phyloP scores from a whole-genome alignment of 2,888 invertebrate genomes.

The Tridacna gigas region DNA sequence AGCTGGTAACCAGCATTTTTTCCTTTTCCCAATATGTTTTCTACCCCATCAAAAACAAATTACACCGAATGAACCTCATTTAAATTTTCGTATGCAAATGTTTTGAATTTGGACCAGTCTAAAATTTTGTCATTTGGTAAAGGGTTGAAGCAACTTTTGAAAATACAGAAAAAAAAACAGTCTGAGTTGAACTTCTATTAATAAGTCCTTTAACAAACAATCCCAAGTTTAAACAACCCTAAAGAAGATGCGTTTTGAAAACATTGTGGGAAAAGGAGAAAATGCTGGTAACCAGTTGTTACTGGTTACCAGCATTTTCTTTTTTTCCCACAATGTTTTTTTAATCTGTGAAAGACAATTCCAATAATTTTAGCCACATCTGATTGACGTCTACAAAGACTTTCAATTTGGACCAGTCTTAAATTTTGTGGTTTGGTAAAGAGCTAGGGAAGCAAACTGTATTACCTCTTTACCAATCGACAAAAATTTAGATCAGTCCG shows the following conservation, averaged over 20 bases:
- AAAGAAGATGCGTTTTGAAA: not conserved
- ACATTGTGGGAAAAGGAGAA: constrained; percentile 7
- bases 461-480: no score
- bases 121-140: not conserved
- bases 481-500: no score
- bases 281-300: not conserved
- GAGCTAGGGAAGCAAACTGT: no score
- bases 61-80: no score
- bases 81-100: not conserved
- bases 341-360: no score
- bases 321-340: not conserved
- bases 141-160: not conserved
- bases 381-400: not conserved
- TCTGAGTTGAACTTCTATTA: not conserved
- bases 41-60: no score
- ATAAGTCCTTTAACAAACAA: not conserved
- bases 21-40: no score
- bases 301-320: not conserved
- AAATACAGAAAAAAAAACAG: not conserved
- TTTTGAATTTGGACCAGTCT: not conserved
- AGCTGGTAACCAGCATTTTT: no score
- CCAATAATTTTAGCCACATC: not conserved
- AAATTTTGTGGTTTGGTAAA: no score
- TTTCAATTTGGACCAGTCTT: not conserved
- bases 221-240: not conserved